phyloP scores from a whole-genome alignment of 35 echinoderm and acorn worm genomes.

The Ophiothrix spiculata region DNA sequence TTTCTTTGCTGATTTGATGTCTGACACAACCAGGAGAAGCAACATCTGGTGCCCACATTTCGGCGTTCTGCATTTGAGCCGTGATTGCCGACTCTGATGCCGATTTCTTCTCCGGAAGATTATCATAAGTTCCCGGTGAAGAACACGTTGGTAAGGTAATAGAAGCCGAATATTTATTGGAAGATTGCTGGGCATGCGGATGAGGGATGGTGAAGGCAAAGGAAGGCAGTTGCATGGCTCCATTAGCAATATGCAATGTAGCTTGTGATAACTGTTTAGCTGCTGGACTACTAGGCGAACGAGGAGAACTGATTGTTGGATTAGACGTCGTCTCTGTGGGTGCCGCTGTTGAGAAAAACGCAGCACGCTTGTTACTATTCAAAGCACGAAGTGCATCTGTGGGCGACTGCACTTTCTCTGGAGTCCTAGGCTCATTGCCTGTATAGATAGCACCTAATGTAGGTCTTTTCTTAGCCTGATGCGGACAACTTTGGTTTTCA shows the following conservation, averaged over 20 bases:
- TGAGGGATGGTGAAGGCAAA: constrained; percentile 71
- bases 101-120: constrained; percentile 3
- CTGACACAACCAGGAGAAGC: not conserved
- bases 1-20: not conserved
- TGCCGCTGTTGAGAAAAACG: constrained; percentile 52
- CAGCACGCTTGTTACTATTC: constrained; percentile 41
- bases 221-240: constrained; percentile 13
- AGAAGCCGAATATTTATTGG: constrained; percentile 16
- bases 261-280: constrained; percentile 53
- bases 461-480: constrained; percentile 11
- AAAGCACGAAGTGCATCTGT: constrained; percentile 72
- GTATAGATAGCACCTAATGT: constrained; percentile 10
- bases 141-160: constrained; percentile 29
- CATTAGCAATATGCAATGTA: constrained; percentile 47
- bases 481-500: constrained; percentile 69
- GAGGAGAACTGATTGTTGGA: not conserved
- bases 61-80: not conserved
- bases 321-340: not conserved
- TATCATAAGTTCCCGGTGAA: not conserved
- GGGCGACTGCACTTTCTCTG: constrained; percentile 49
- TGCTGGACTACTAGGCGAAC: not conserved
- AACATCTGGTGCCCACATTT: not conserved
- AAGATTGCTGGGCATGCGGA: not conserved
- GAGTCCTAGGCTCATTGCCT: constrained; percentile 18
- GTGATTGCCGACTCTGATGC: constrained; percentile 19